A percentile compares a stretch with the other conserved stretches of the same genome.
phyloP scores from a whole-genome alignment of 2,888 invertebrate species.

The Xanthostigma xanthostigma region DNA sequence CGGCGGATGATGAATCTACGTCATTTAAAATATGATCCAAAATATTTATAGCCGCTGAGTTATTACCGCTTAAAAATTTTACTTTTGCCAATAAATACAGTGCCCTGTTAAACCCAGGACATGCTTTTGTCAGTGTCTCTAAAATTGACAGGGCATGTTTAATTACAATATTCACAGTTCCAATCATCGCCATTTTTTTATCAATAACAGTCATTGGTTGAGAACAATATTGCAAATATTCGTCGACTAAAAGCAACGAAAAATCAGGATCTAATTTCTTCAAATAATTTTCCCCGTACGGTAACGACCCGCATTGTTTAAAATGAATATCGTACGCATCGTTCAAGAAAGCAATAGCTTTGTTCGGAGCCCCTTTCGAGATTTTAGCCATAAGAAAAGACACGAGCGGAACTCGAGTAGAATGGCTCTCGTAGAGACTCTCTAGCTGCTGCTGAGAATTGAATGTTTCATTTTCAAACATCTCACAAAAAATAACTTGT shows the following conservation, averaged over 20 bases:
- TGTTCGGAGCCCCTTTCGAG: conserved; percentile 34
- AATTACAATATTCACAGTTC: conserved; percentile 29
- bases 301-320: conserved; percentile 33
- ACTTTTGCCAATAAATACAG: conserved; percentile 61
- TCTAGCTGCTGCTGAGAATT: conserved; percentile 69
- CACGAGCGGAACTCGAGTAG: conserved; percentile 46
- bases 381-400: conserved; percentile 54
- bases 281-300: conserved; percentile 63
- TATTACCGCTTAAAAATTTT: conserved; percentile 66
- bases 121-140: conserved; percentile 56
- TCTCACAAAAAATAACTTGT: conserved; percentile 48
- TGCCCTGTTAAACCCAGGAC: conserved; percentile 62
- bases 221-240: conserved; percentile 61
- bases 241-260: conserved; percentile 59
- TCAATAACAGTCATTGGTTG: conserved; percentile 36
- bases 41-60: conserved; percentile 50
- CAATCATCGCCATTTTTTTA: conserved; percentile 16
- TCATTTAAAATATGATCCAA: conserved; percentile 58
- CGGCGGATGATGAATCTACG: conserved; percentile 63
- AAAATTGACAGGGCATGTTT: conserved; percentile 50
- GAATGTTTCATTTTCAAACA: conserved; percentile 48
- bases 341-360: conserved; percentile 42
- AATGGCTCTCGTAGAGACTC: conserved; percentile 66
- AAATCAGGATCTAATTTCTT: conserved; percentile 73
- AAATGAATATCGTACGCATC: conserved; percentile 44